Conservation (phyloP, 2,113 vertebrate genomes). For the Centropus bengalensis region DNA sequence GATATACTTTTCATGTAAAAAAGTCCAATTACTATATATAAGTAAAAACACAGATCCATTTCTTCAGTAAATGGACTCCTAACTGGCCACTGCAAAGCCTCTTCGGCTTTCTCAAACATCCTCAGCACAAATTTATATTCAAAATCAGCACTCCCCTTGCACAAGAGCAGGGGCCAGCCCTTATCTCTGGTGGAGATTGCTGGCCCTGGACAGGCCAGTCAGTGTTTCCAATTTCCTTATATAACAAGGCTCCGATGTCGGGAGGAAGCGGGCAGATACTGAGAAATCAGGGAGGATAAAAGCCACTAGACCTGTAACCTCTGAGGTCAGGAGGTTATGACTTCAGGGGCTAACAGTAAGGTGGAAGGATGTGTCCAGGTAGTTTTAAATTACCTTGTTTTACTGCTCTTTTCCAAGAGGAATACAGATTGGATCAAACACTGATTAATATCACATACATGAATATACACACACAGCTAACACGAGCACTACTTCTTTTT, state of each 20-base stretch:
- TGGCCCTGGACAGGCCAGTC: slow-evolving; percentile 39
- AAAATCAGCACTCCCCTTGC: slow-evolving; percentile 77
- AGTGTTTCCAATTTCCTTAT: slow-evolving; percentile 91
- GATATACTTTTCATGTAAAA: neutral
- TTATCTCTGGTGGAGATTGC: slow-evolving; percentile 74
- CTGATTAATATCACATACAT: neutral
- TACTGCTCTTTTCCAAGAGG: slow-evolving; percentile 67
- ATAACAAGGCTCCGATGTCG: slow-evolving; percentile 81
- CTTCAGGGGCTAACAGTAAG: slow-evolving; percentile 78
- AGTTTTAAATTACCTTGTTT: slow-evolving; percentile 77
- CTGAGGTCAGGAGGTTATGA: slow-evolving; percentile 81
- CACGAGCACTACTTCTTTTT: neutral
- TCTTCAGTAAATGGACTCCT: neutral
- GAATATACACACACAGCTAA: slow-evolving; percentile 18
- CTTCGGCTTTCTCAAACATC: neutral
- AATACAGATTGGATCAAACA: slow-evolving; percentile 70
- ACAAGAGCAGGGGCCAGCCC: slow-evolving; percentile 76
- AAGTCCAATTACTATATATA: accelerated
- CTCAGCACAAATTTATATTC: slow-evolving; percentile 49
- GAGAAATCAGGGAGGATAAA: slow-evolving; percentile 80
- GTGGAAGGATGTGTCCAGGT: slow-evolving; percentile 81
- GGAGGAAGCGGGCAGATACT: slow-evolving; percentile 80
- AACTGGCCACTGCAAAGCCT: neutral
- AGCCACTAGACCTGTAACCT: slow-evolving; percentile 83
- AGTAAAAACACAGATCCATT: neutral